Evolutionary conservation across 2,888 invertebrate genomes (phyloP).

Genomic region (Sesamia inferens): DNA sequence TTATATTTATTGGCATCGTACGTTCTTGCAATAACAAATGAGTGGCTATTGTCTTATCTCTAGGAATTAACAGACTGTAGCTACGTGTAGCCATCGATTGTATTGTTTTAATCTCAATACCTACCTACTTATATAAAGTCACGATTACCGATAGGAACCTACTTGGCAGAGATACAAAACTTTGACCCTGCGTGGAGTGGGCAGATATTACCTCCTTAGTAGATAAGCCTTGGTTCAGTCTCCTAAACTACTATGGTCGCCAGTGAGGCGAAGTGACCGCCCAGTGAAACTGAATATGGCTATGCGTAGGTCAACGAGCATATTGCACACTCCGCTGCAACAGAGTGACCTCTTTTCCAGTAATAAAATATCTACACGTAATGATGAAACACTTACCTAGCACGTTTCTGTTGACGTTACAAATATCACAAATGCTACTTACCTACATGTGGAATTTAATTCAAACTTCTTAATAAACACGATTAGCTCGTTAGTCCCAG

Average conservation of each 20-base stretch:
- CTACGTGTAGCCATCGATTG: constrained; percentile 67
- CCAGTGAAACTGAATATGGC: constrained; percentile 68
- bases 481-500: constrained; percentile 37
- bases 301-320: constrained; percentile 72
- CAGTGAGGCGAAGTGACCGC: constrained; percentile 45
- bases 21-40: constrained; percentile 76
- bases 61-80: constrained; percentile 65
- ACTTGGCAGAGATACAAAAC: constrained; percentile 44
- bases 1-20: constrained; percentile 73
- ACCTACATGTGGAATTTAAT: constrained; percentile 28
- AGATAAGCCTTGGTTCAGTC: constrained; percentile 20
- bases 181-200: constrained; percentile 10
- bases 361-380: constrained; percentile 44
- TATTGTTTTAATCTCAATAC: constrained; percentile 60
- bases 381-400: constrained; percentile 47
- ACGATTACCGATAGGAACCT: constrained; percentile 40
- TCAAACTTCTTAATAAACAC: constrained; percentile 40
- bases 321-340: constrained; percentile 63
- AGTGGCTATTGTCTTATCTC: constrained; percentile 81
- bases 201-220: constrained; percentile 3
- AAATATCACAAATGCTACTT: constrained; percentile 7
- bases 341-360: constrained; percentile 67
- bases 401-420: constrained; percentile 42
- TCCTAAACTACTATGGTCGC: constrained; percentile 22
- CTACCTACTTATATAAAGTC: constrained; percentile 34